Evolutionary conservation across 2,113 vertebrate genomes (phyloP), one percentile per base, ranked within the genome.

Genomic region (Onychostruthus taczanowskii): DNA sequence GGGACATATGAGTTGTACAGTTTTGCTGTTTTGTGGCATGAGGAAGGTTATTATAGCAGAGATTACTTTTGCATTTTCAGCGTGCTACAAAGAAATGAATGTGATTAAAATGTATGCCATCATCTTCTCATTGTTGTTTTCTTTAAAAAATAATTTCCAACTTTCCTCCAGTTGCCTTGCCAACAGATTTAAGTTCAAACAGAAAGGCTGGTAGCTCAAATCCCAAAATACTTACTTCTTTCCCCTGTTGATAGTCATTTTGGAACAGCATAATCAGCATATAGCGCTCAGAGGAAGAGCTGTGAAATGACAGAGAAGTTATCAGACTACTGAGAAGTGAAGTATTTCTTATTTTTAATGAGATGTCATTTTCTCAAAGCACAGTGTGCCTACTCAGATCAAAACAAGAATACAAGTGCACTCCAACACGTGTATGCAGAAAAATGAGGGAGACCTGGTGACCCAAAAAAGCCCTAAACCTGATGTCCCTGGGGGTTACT

Each of bases 341-440:
- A 92, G 39, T 81, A 75, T 81, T 78, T 91, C 61, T 75, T 77
- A 67, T 28, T 92, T 94, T 91, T 91, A 93, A 92, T 81, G 30
- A 87, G 49, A 5, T 77, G 19, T 55, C 27, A 64, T 84, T 90
- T 95, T 90, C 47, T 62, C 63, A 86, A 90, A 90, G 5, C 13
- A 15, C 27, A 18, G 8, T 44, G 6, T 73, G 33, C 11, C 19
- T 83, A 24, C 49, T 68, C 19, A 55, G 62, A 80, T 46, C 47
- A 63, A 89, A 74, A 49, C 7, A 78, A 61, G 75, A 80, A 66
- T 41, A 19, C 10, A 89, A 70, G 13, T 67, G 9, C 10, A 46
- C 5, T 79, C 30, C 33, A 52, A 52, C 0, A 3, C 8, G 39
- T 16, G 6, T 31, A 49, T 37, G 6, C 41, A 79, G 26, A 21